phyloP scores from a whole-genome alignment of 2,888 invertebrate species.

The Lycia hirtaria region DNA sequence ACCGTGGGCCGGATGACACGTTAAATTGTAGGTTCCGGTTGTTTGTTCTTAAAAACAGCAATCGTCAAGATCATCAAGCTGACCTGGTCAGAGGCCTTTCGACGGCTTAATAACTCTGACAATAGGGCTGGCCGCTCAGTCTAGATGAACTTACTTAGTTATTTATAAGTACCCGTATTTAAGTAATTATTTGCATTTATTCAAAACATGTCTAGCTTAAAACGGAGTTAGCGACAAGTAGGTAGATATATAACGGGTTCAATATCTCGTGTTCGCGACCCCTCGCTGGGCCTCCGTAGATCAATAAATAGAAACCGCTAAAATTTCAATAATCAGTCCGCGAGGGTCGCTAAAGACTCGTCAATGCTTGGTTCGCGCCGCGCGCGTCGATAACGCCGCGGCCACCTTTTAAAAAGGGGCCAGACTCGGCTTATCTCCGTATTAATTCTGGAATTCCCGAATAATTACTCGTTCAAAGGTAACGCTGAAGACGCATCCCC shows the following conservation, averaged over 20 bases:
- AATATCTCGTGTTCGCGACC: not conserved
- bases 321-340: constrained; percentile 40
- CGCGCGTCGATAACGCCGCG: constrained; percentile 53
- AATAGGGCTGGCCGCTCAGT: too few species aligned
- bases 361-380: constrained; percentile 54
- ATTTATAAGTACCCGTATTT: not conserved
- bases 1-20: too few species aligned
- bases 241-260: not conserved
- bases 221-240: not conserved
- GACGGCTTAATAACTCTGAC: too few species aligned
- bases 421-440: constrained; percentile 69
- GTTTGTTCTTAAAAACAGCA: too few species aligned
- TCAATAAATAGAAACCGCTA: constrained; percentile 35
- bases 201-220: too few species aligned
- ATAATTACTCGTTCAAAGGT: constrained; percentile 82
- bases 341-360: constrained; percentile 51
- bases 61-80: too few species aligned
- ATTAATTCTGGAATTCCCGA: constrained; percentile 79
- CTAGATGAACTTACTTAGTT: too few species aligned
- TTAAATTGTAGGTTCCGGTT: too few species aligned
- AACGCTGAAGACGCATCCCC: constrained; percentile 65
- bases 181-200: too few species aligned
- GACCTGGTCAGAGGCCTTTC: too few species aligned
- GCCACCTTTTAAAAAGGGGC: constrained; percentile 49
- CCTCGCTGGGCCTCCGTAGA: not conserved